Evolutionary conservation across 2,797 vertebrate species (phyloP), one percentile per base, ranked within the genome.

Genomic region (Protonibea diacanthus): DNA sequence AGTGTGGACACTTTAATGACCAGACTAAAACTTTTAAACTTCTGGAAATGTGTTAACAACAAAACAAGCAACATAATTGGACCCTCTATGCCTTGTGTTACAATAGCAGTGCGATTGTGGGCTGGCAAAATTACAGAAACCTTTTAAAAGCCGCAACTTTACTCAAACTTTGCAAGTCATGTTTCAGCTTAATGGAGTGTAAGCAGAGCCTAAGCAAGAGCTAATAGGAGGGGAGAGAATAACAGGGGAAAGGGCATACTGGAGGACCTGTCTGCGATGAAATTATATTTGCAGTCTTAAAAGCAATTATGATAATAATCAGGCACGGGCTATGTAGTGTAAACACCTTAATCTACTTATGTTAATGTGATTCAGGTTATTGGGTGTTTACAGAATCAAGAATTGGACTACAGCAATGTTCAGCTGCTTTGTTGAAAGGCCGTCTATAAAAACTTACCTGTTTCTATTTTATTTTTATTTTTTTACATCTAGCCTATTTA

Each of bases 11-110:
- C 76, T 91, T 90, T 91, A 93, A 93, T 91, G 91, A 89, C 75
- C 79, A 84, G 76, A 86, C 74, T 69, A 66, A 91, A 94, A 94
- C 83, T 92, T 93, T 86, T 68, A 83, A 92, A 91, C 84, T 92
- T 86, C 51, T 81, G 48, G 63, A 81, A 86, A 87, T 81, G 86
- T 82, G 86, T 42, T 74, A 83, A 88, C 87, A 90, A 86, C 83
- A 89, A 81, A 88, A 87, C 71, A 81, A 80, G 85, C 67, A 72
- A 78, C 40, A 62, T 92, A 91, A 93, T 90, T 92, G 89, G 88
- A 81, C n/a, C 25, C 29, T 27, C 76, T 69, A 53, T 56, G 60
- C 81, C 47, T 82, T 40, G 57, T 57, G 67, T 59, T 87, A 56
- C 59, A 60, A 84, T 47, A 74, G 64, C 68, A 65, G 25, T 67